phyloP scores from a whole-genome alignment of 1,140 invertebrate genomes.

The Achatina immaculata region DNA sequence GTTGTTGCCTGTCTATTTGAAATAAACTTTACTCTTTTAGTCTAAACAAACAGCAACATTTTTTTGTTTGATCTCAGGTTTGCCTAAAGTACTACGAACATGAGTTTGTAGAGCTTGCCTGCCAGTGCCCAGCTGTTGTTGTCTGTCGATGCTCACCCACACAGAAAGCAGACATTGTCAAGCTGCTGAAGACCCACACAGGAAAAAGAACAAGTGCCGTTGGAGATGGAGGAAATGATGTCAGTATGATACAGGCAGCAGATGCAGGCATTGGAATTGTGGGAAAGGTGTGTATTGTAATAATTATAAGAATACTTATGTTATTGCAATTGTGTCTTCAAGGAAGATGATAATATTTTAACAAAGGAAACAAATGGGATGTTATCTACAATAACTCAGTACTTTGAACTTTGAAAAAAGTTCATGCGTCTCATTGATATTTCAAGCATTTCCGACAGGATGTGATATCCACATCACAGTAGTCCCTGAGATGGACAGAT shows the following conservation, averaged over 20 bases:
- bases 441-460: too few relatives aligned
- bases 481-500: too few relatives aligned
- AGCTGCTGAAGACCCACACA: conserved; percentile 89
- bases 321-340: too few relatives aligned
- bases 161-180: conserved; percentile 97
- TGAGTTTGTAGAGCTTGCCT: conserved; percentile 95
- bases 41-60: too few relatives aligned
- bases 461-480: too few relatives aligned
- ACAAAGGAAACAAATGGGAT: background rate
- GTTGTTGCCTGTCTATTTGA: too few relatives aligned
- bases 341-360: background rate
- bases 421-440: too few relatives aligned
- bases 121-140: conserved; percentile 92
- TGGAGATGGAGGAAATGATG: conserved; percentile 78
- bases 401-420: too few relatives aligned
- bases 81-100: conserved; percentile 94
- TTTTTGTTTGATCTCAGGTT: conserved; percentile 71
- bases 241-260: conserved; percentile 85
- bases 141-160: conserved; percentile 96
- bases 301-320: too few relatives aligned
- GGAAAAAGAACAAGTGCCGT: conserved; percentile 79
- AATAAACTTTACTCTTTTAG: too few relatives aligned
- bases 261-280: conserved; percentile 98
- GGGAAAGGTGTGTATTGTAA: conserved; percentile 73
- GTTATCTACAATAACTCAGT: too few relatives aligned